Percentiles rank a stretch among this genome's conserved stretches.
Evolutionary conservation across 2,113 vertebrate species (phyloP).

Genomic region (Dasypus novemcinctus): DNA sequence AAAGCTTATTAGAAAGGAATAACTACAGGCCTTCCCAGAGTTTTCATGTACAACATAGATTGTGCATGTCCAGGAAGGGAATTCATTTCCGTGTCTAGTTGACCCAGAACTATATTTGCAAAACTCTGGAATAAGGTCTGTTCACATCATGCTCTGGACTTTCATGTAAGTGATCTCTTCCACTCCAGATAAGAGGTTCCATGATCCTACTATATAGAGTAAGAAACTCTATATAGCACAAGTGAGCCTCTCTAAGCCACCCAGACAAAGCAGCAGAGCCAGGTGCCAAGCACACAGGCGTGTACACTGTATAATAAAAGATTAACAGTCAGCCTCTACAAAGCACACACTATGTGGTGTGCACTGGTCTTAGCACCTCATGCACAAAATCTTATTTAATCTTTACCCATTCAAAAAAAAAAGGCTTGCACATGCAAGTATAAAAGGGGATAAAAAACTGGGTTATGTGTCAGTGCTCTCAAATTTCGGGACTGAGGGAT

Average conservation of each 20-base stretch:
- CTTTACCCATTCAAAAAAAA: background rate
- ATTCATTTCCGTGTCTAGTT: background rate
- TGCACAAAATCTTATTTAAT: background rate
- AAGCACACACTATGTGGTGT: background rate
- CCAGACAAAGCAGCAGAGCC: background rate
- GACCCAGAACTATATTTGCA: background rate
- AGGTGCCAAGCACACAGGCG: too few relatives aligned
- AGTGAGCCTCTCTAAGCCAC: background rate
- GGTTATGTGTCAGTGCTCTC: background rate
- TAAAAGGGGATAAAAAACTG: background rate
- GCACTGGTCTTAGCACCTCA: background rate
- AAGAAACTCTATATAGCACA: too few relatives aligned
- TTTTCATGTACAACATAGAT: background rate
- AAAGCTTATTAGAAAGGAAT: background rate
- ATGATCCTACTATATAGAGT: rapidly evolving
- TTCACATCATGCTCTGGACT: background rate
- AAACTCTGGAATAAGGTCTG: background rate
- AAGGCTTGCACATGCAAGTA: background rate
- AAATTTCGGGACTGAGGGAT: background rate
- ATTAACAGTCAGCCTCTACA: background rate
- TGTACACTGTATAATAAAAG: background rate
- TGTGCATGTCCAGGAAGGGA: background rate
- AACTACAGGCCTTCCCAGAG: background rate
- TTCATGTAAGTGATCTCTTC: background rate
- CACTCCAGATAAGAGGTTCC: background rate